phyloP scores from a whole-genome alignment of 2,888 invertebrate genomes.

The Drosophila parthenogenetica region DNA sequence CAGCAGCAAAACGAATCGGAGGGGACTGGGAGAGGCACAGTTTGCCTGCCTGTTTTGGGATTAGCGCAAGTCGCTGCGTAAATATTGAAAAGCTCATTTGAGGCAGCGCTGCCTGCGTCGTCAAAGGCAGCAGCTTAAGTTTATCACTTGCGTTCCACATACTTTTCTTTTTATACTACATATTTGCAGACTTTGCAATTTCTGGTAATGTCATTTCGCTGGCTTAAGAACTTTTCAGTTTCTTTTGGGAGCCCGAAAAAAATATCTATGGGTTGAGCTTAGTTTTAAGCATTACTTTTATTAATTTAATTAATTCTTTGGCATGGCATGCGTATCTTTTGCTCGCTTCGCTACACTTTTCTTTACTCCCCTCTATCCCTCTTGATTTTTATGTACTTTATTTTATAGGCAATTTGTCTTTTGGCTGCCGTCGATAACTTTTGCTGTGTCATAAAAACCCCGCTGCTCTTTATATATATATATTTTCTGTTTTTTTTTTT shows the following conservation, averaged over 20 bases:
- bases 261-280: not conserved
- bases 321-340: slow-evolving; percentile 14
- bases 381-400: slow-evolving; percentile 59
- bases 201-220: slow-evolving; percentile 21
- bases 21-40: not conserved
- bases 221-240: slow-evolving; percentile 15
- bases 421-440: slow-evolving; percentile 52
- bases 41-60: slow-evolving; percentile 32
- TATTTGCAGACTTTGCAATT: slow-evolving; percentile 21
- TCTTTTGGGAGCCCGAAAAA: slow-evolving; percentile 1
- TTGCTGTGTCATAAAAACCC: slow-evolving; percentile 63
- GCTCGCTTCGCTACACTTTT: slow-evolving; percentile 17
- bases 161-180: not conserved
- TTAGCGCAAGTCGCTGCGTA: slow-evolving; percentile 74
- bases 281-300: slow-evolving; percentile 1
- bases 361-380: slow-evolving; percentile 6
- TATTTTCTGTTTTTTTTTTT: not conserved
- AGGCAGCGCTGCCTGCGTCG: slow-evolving; percentile 46
- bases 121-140: slow-evolving; percentile 27
- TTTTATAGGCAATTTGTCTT: slow-evolving; percentile 73
- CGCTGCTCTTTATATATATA: slow-evolving; percentile 15
- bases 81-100: slow-evolving; percentile 73
- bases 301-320: slow-evolving; percentile 5
- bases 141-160: slow-evolving; percentile 26
- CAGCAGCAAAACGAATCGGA: not conserved